Conservation (phyloP, 2,888 invertebrate genomes). For the Petrophora chlorosata region DNA sequence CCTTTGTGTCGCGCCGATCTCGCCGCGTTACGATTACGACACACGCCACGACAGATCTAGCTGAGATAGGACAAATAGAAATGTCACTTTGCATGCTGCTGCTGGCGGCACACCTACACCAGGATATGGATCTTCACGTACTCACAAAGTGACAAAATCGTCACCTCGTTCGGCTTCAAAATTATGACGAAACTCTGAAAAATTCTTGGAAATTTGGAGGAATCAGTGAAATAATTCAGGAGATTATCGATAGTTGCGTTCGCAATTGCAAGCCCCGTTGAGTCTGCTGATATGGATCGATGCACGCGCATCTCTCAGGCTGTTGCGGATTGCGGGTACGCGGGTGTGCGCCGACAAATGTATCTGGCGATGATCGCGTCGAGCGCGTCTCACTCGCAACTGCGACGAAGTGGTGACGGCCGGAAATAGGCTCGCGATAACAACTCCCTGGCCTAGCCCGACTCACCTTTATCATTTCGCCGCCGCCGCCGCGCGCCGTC, state of each 20-base stretch:
- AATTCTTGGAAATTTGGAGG: slow-evolving; percentile 42
- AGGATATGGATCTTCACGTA: slow-evolving; percentile 66
- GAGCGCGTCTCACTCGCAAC: slow-evolving; percentile 57
- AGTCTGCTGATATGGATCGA: slow-evolving; percentile 67
- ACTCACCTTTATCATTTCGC: slow-evolving; percentile 71
- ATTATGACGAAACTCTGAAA: slow-evolving; percentile 44
- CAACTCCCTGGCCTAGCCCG: slow-evolving; percentile 73
- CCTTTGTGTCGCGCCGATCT: slow-evolving; percentile 78
- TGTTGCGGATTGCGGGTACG: slow-evolving; percentile 49
- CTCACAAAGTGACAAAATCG: slow-evolving; percentile 59
- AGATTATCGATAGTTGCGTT: slow-evolving; percentile 61
- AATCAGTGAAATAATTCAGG: slow-evolving; percentile 62
- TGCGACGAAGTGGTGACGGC: slow-evolving; percentile 66
- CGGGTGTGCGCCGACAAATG: slow-evolving; percentile 77
- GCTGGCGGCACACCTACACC: slow-evolving; percentile 61
- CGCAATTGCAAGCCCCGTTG: slow-evolving; percentile 69
- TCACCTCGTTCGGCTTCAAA: slow-evolving; percentile 55
- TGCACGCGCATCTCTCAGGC: slow-evolving; percentile 55
- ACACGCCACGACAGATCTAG: slow-evolving; percentile 77
- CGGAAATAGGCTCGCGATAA: slow-evolving; percentile 81
- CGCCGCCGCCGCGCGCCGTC: slow-evolving; percentile 45
- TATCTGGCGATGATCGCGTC: slow-evolving; percentile 78
- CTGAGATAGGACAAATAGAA: slow-evolving; percentile 79
- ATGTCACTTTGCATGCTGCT: slow-evolving; percentile 78
- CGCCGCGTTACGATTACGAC: slow-evolving; percentile 76